Evolutionary conservation across 2,888 invertebrate species (phyloP).

Genomic region (Nasonovia ribisnigri): DNA sequence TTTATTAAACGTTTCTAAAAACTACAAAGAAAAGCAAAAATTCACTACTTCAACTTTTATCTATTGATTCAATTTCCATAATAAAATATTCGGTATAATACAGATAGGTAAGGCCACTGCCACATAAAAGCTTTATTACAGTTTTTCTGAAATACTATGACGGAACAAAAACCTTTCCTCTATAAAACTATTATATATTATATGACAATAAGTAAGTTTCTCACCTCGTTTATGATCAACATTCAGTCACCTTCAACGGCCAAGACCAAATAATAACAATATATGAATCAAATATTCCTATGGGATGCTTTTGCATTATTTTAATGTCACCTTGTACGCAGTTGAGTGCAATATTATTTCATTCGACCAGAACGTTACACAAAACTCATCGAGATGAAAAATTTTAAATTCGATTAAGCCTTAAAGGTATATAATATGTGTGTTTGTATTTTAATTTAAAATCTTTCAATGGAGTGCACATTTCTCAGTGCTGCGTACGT

Average conservation of each 20-base stretch:
- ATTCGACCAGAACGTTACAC: not conserved
- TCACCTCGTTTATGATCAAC: not conserved
- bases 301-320: not conserved
- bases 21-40: not conserved
- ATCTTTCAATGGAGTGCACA: not conserved
- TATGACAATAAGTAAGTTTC: not conserved
- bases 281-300: not conserved
- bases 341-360: not conserved
- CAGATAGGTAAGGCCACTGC: too few species aligned
- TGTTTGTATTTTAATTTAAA: conserved; percentile 14
- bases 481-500: not conserved
- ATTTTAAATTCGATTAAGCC: not conserved
- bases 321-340: not conserved
- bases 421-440: not conserved
- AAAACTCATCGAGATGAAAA: not conserved
- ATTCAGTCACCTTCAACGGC: not conserved
- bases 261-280: not conserved
- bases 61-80: not conserved
- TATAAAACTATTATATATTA: not conserved
- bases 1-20: not conserved
- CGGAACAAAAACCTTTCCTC: not conserved
- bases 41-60: not conserved
- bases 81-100: not conserved
- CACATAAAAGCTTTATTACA: not conserved
- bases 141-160: not conserved